Percentiles rank a stretch among this genome's conserved stretches.
Evolutionary conservation across 2,888 invertebrate species (phyloP).

Genomic region (Heliconius aoede): DNA sequence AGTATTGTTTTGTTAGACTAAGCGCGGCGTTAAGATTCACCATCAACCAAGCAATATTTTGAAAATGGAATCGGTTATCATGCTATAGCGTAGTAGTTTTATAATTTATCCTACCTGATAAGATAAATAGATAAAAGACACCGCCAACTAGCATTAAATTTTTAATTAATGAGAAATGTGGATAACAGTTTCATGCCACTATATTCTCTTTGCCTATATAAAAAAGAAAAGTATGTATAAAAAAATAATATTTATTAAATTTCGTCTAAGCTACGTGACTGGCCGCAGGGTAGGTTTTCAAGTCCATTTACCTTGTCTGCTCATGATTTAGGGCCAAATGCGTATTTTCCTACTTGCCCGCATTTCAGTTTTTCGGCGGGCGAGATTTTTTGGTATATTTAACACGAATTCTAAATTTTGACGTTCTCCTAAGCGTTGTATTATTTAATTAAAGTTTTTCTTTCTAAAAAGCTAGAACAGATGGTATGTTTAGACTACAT

Average conservation of each 20-base stretch:
- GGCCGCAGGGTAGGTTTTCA: slow-evolving; percentile 70
- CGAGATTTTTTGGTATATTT: slow-evolving; percentile 71
- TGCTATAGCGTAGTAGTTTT: no score
- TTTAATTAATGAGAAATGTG: no score
- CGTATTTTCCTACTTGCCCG: slow-evolving; percentile 64
- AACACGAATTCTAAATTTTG: slow-evolving; percentile 49
- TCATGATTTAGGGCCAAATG: slow-evolving; percentile 79
- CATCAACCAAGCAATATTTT: no score
- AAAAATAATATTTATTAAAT: slow-evolving; percentile 72
- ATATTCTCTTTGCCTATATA: neutral
- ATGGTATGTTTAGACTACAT: neutral
- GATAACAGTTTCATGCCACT: no score
- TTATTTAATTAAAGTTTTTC: slow-evolving; percentile 10
- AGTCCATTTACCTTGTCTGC: slow-evolving; percentile 81
- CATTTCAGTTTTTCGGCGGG: slow-evolving; percentile 65
- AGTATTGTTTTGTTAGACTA: no score
- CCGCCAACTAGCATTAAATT: no score
- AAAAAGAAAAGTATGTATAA: no score
- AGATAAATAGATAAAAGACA: no score
- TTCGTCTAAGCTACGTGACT: slow-evolving; percentile 70
- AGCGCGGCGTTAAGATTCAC: no score
- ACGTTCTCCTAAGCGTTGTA: slow-evolving; percentile 1
- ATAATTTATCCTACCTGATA: no score
- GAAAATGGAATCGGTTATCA: no score
- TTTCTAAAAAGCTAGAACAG: neutral